Conservation (phyloP, 2,888 invertebrate species). For the Hypomecis punctinalis region DNA sequence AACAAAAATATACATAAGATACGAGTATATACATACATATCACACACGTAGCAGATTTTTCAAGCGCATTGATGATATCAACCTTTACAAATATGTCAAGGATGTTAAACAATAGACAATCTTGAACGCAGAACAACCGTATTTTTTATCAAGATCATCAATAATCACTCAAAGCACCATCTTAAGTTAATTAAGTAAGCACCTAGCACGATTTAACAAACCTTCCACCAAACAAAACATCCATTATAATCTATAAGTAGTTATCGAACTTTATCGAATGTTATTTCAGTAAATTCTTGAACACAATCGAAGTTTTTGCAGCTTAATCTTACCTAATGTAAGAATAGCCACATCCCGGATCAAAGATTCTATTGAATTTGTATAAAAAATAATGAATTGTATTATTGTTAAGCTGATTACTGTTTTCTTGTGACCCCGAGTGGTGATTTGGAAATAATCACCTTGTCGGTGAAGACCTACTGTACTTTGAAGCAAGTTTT, state of each 20-base stretch:
- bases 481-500: background rate
- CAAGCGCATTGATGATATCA: no score
- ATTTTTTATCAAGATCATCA: background rate
- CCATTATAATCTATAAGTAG: slow-evolving; percentile 14
- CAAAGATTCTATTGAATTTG: slow-evolving; percentile 27
- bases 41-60: no score
- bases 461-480: slow-evolving; percentile 12
- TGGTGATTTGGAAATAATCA: slow-evolving; percentile 28
- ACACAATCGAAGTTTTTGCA: slow-evolving; percentile 31
- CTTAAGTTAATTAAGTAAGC: background rate
- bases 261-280: slow-evolving; percentile 28
- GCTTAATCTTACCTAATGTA: slow-evolving; percentile 23
- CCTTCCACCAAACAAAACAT: background rate
- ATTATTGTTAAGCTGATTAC: slow-evolving; percentile 36
- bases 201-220: no score
- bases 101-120: no score
- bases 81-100: no score
- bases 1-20: no score
- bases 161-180: background rate
- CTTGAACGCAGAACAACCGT: no score
- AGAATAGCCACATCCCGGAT: slow-evolving; percentile 34
- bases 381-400: slow-evolving; percentile 18
- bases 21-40: no score
- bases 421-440: slow-evolving; percentile 27
- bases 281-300: slow-evolving; percentile 24